phyloP scores from a whole-genome alignment of 2,113 vertebrate species.

The Dolichotis patagonum region DNA sequence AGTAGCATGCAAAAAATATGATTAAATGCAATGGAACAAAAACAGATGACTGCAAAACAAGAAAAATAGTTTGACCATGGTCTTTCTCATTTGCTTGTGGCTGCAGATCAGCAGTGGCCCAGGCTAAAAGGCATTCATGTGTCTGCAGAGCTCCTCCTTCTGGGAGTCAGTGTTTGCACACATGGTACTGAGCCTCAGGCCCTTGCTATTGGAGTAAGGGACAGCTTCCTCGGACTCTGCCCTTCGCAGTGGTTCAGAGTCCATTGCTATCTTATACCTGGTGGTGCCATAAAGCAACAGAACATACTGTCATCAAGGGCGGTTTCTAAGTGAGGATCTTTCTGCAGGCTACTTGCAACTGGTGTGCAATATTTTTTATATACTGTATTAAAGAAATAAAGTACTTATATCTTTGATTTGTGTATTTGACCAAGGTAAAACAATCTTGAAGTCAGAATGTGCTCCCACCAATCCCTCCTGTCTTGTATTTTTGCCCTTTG shows the following conservation, averaged over 20 bases:
- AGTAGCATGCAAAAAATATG: background rate
- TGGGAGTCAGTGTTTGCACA: background rate
- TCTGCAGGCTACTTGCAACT: background rate
- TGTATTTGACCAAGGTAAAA: background rate
- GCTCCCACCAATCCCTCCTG: background rate
- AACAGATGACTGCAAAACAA: background rate
- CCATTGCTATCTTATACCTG: accelerated
- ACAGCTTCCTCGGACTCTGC: background rate
- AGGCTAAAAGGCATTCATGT: background rate
- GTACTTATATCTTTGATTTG: background rate
- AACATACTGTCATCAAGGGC: background rate
- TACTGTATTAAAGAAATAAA: slow-evolving; percentile 35
- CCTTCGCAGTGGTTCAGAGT: background rate
- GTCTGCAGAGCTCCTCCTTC: background rate
- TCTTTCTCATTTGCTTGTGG: background rate
- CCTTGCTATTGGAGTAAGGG: background rate
- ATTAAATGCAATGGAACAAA: background rate
- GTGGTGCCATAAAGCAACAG: background rate
- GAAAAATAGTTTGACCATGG: background rate
- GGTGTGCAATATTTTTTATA: background rate
- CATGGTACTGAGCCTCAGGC: background rate
- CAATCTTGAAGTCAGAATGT: background rate
- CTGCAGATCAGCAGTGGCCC: background rate
- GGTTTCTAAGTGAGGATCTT: background rate
- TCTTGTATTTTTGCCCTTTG: background rate